phyloP scores from a whole-genome alignment of 2,113 vertebrate species.

The mouse (Mus musculus) region GRCm39 chr1:192552001-192552500 shows the following conservation, averaged over 20 bases:
- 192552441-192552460: neutral
- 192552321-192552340: neutral
- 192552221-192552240: too few species aligned
- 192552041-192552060: conserved; percentile 8
- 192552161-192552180: neutral
- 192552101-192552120: neutral
- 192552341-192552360: neutral
- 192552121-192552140: too few species aligned
- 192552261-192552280: neutral
- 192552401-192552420: neutral
- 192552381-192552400: neutral
- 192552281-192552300: neutral
- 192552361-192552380: neutral
- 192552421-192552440: neutral
- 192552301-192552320: neutral
- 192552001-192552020: neutral
- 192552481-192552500: too few species aligned
- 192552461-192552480: neutral
- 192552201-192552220: neutral
- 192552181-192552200: neutral
- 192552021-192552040: neutral
- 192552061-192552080: neutral
- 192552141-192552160: neutral
- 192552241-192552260: neutral
- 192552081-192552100: neutral